Percentiles rank a stretch among this genome's conserved stretches.
Conservation (phyloP, 2,888 invertebrate species). For the Zygaena filipendulae region DNA sequence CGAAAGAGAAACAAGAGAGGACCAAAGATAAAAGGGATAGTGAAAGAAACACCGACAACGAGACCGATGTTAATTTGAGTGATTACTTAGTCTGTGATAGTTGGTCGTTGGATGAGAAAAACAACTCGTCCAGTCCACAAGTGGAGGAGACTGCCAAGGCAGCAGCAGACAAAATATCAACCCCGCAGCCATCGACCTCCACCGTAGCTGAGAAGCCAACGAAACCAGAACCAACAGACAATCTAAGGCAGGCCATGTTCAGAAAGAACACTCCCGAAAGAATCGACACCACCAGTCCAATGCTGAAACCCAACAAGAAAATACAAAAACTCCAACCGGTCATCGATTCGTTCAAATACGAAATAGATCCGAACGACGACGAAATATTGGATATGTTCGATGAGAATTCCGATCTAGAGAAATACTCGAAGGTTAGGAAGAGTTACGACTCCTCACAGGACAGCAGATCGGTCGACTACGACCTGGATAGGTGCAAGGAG, state of each 20-base stretch:
- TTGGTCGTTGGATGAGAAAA: slow-evolving; percentile 57
- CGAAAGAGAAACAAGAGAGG: slow-evolving; percentile 19
- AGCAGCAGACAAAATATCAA: not conserved
- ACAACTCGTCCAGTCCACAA: slow-evolving; percentile 32
- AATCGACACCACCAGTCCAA: slow-evolving; percentile 11
- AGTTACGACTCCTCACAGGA: slow-evolving; percentile 29
- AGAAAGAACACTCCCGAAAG: not conserved
- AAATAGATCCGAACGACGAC: slow-evolving; percentile 47
- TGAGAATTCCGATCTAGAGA: slow-evolving; percentile 27
- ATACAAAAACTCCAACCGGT: slow-evolving; percentile 46
- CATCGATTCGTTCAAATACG: slow-evolving; percentile 49
- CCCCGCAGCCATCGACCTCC: not conserved
- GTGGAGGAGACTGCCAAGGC: slow-evolving; percentile 22
- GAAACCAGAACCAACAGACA: slow-evolving; percentile 3
- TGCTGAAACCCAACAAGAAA: slow-evolving; percentile 19
- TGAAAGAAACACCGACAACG: slow-evolving; percentile 23
- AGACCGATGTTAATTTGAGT: slow-evolving; percentile 44
- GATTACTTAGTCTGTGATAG: slow-evolving; percentile 60
- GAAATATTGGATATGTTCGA: slow-evolving; percentile 44
- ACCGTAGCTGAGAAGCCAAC: slow-evolving; percentile 2
- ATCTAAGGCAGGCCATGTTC: slow-evolving; percentile 16
- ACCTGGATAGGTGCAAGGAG: slow-evolving; percentile 29
- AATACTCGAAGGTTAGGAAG: slow-evolving; percentile 24
- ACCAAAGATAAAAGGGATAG: slow-evolving; percentile 21
- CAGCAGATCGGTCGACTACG: slow-evolving; percentile 28